These are phyloP conservation scores for Myotis brandtii DNA, from an alignment of 2,113 vertebrate genomes.

Conservation along the genomic window DNA sequence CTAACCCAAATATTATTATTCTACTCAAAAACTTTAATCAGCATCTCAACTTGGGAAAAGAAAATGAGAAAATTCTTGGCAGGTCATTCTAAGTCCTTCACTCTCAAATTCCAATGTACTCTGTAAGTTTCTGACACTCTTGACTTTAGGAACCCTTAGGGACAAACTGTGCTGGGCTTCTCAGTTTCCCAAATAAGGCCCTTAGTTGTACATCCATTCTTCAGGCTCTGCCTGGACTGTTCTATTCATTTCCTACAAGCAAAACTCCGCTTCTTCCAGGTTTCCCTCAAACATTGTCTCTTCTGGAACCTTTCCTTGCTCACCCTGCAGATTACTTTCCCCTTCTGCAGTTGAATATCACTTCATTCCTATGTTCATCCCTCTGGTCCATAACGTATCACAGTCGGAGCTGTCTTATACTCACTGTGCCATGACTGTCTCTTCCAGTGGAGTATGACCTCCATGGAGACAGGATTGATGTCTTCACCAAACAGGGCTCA, in stretches of 20 bases:
- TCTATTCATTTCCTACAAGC: neutral
- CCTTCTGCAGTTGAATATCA: neutral
- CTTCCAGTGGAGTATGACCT: neutral
- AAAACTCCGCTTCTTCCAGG: neutral
- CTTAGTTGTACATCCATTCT: neutral
- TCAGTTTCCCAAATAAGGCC: neutral
- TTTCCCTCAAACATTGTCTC: neutral
- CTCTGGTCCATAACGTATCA: neutral
- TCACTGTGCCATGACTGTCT: neutral
- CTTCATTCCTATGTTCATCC: neutral
- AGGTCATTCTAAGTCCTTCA: neutral
- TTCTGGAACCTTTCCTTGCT: neutral
- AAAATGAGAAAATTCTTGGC: neutral
- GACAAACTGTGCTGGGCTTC: neutral
- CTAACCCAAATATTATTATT: neutral
- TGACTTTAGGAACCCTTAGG: neutral
- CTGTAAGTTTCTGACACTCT: neutral
- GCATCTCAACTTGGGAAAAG: neutral
- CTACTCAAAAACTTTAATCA: slow-evolving; percentile 16
- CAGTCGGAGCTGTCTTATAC: neutral
- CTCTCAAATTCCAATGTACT: neutral
- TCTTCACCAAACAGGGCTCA: slow-evolving; percentile 1
- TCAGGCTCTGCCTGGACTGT: neutral
- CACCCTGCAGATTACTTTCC: neutral
- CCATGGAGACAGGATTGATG: neutral